phyloP scores from a whole-genome alignment of 2,113 vertebrate species.

The Sebastes schlegelii region DNA sequence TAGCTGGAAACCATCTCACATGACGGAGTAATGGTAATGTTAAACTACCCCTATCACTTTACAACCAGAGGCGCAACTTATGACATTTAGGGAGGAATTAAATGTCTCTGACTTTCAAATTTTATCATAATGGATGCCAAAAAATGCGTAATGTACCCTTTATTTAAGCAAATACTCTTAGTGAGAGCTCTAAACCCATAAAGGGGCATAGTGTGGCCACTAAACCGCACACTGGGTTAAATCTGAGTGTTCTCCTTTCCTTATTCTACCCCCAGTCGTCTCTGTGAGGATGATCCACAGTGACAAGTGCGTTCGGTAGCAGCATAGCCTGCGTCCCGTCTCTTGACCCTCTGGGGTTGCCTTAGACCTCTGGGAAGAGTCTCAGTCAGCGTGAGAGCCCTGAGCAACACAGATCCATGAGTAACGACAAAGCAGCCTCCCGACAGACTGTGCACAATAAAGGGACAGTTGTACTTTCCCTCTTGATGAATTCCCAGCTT shows the following conservation, averaged over 20 bases:
- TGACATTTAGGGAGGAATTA: slow-evolving; percentile 6
- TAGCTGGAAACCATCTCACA: slow-evolving; percentile 4
- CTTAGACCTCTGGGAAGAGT: slow-evolving; percentile 54
- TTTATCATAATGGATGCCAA: not conserved
- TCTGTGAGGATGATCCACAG: slow-evolving; percentile 55
- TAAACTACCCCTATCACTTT: slow-evolving; percentile 12
- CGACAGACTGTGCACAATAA: slow-evolving; percentile 48
- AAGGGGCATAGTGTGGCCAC: not conserved
- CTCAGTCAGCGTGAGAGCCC: slow-evolving; percentile 38
- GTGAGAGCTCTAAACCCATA: not conserved
- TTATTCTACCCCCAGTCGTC: slow-evolving; percentile 18
- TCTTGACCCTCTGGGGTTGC: slow-evolving; percentile 44
- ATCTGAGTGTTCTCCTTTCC: slow-evolving; percentile 3
- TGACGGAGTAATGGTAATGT: not conserved
- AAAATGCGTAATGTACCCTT: not conserved
- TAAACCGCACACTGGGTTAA: slow-evolving; percentile 31
- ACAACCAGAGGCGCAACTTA: slow-evolving; percentile 6
- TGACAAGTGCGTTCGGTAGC: slow-evolving; percentile 61
- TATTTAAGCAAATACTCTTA: slow-evolving; percentile 1
- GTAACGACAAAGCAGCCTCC: slow-evolving; percentile 45
- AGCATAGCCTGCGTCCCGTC: slow-evolving; percentile 29
- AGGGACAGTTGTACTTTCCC: slow-evolving; percentile 56
- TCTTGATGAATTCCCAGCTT: slow-evolving; percentile 52
- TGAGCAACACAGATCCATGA: slow-evolving; percentile 47
- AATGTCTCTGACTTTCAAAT: slow-evolving; percentile 20